Conservation (phyloP, 1,140 invertebrate genomes). For the Lerema accius region DNA sequence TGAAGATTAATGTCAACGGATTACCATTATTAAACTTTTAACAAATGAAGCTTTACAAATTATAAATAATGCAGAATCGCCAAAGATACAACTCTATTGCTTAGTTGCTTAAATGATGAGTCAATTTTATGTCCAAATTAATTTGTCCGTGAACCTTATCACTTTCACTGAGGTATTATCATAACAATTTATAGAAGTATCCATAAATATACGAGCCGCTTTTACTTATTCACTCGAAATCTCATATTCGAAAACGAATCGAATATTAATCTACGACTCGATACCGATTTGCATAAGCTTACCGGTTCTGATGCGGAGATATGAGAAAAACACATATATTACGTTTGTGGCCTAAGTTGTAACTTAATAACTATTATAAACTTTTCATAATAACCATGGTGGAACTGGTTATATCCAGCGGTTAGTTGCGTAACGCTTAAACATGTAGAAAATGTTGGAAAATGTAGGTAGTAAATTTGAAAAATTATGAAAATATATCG, state of each 20-base stretch:
- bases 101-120: no score
- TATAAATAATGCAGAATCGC: no score
- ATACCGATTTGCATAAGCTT: constrained; percentile 40
- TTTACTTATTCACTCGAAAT: constrained; percentile 39
- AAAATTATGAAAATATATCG: no score
- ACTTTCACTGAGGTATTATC: constrained; percentile 27
- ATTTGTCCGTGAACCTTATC: constrained; percentile 5
- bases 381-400: constrained; percentile 25
- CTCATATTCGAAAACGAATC: constrained; percentile 31
- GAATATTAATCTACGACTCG: constrained; percentile 35
- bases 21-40: no score
- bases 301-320: constrained; percentile 33
- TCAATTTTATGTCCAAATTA: constrained; percentile 9
- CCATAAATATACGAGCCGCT: constrained; percentile 25
- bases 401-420: constrained; percentile 12
- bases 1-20: no score
- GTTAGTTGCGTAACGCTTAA: background rate
- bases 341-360: constrained; percentile 18
- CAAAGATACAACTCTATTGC: no score
- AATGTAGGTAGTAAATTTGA: background rate
- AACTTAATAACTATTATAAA: constrained; percentile 29
- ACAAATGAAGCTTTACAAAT: no score
- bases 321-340: constrained; percentile 32
- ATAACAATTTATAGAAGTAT: constrained; percentile 9
- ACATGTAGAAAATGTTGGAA: constrained; percentile 8